Evolutionary conservation across 2,888 invertebrate species (phyloP).

Genomic region (Ditylenchus weischeri): DNA sequence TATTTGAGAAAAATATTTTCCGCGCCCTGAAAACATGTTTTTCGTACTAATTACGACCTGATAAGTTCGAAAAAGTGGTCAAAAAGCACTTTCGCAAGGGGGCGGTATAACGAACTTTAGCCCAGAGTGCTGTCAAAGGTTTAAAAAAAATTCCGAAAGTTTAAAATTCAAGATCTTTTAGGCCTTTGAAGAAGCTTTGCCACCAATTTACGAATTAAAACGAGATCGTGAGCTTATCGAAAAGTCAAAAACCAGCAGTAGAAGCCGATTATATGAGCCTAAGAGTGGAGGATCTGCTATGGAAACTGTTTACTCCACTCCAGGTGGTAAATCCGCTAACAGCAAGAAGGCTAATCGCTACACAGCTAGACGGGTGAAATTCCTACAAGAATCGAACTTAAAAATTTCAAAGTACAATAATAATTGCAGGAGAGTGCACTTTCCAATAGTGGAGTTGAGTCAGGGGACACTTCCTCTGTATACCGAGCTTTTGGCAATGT

Average conservation of each 20-base stretch:
- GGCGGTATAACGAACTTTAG: too few relatives aligned
- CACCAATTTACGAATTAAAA: conserved; percentile 6
- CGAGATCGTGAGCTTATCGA: neutral
- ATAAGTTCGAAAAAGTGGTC: too few relatives aligned
- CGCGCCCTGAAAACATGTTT: too few relatives aligned
- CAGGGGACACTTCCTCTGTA: conserved; percentile 2
- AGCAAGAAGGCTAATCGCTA: conserved; percentile 7
- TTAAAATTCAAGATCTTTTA: neutral
- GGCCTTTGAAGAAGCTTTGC: neutral
- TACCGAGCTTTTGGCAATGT: neutral
- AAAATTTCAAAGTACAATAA: neutral
- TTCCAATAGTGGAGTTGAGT: neutral
- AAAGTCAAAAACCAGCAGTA: neutral
- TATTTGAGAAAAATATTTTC: too few relatives aligned
- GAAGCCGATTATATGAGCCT: conserved; percentile 7
- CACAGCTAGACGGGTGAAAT: neutral
- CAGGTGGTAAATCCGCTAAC: neutral
- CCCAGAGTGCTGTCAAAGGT: too few relatives aligned
- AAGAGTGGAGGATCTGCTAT: neutral
- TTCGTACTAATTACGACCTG: too few relatives aligned
- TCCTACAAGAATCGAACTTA: neutral
- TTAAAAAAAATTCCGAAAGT: too few relatives aligned
- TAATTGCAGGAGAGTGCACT: conserved; percentile 1
- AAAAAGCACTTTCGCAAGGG: too few relatives aligned
- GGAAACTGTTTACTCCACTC: neutral